Conservation (phyloP, 2,113 vertebrate species). For the Silurus meridionalis region DNA sequence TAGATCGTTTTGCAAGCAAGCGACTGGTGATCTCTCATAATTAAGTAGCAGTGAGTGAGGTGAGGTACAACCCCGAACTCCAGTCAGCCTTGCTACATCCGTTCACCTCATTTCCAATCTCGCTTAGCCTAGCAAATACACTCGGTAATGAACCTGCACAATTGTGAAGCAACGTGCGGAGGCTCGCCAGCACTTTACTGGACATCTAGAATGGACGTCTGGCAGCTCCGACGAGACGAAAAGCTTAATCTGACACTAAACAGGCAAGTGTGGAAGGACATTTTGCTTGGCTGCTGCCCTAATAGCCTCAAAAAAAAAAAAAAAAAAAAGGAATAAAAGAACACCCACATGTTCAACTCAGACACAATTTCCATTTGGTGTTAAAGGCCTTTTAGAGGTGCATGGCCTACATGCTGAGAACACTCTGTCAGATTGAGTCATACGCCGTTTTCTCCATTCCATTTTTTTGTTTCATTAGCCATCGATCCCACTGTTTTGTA, state of each 20-base stretch:
- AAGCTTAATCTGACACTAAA: conserved; percentile 62
- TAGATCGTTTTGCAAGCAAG: conserved; percentile 50
- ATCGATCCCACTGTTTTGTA: neutral
- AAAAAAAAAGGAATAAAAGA: conserved; percentile 30
- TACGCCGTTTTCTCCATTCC: conserved; percentile 5
- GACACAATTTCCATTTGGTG: conserved; percentile 65
- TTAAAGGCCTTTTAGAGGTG: conserved; percentile 50
- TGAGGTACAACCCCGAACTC: conserved; percentile 42
- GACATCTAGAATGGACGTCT: conserved; percentile 44
- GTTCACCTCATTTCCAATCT: conserved; percentile 51
- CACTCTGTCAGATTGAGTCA: conserved; percentile 7
- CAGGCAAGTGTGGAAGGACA: conserved; percentile 61
- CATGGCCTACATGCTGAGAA: conserved; percentile 24
- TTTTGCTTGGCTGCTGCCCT: conserved; percentile 63
- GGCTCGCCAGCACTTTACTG: conserved; percentile 51
- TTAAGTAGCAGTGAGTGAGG: conserved; percentile 33
- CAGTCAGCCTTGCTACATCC: conserved; percentile 35
- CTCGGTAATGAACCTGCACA: conserved; percentile 47
- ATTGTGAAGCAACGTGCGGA: conserved; percentile 44
- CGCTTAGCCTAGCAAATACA: conserved; percentile 50
- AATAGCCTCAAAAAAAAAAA: conserved; percentile 57
- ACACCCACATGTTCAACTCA: conserved; percentile 61
- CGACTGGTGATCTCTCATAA: conserved; percentile 46
- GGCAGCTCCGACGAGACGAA: conserved; percentile 46
- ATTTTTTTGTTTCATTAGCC: conserved; percentile 11